Conservation (phyloP, 37 sponge, comb jelly and placozoan species). For the Cliona cf. orientalis region DNA sequence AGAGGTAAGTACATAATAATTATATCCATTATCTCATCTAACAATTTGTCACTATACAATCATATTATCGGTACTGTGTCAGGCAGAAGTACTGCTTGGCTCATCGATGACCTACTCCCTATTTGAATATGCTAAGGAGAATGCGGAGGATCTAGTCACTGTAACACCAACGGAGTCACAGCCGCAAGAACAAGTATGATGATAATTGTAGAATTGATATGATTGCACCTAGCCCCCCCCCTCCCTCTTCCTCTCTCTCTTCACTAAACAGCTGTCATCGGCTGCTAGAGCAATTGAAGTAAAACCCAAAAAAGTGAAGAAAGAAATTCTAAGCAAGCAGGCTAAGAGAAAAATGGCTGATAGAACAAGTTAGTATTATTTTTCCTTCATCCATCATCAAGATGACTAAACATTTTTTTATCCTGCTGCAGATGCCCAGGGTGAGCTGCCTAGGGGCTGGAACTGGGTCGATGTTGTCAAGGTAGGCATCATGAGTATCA, state of each 20-base stretch:
- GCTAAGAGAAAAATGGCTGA: constrained; percentile 85
- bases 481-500: constrained; percentile 18
- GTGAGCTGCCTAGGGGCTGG: constrained; percentile 88
- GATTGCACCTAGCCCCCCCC: not conserved
- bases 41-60: not conserved
- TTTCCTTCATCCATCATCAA: not conserved
- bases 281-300: not conserved
- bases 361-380: constrained; percentile 46
- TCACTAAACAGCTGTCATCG: not conserved
- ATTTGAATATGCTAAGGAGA: constrained; percentile 81
- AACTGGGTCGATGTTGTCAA: constrained; percentile 92
- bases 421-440: constrained; percentile 59
- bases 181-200: not conserved
- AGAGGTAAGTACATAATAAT: constrained; percentile 18
- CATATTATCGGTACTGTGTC: not conserved
- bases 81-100: constrained; percentile 72
- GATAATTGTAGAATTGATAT: not conserved
- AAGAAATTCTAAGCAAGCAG: constrained; percentile 73
- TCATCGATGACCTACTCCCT: constrained; percentile 85
- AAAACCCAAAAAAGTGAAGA: constrained; percentile 54
- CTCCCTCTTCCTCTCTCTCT: not conserved
- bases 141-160: constrained; percentile 56
- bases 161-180: not conserved
- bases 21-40: not conserved
- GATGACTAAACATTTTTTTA: not conserved